phyloP scores from a whole-genome alignment of 2,113 vertebrate genomes.

The Aramus guarauna region DNA sequence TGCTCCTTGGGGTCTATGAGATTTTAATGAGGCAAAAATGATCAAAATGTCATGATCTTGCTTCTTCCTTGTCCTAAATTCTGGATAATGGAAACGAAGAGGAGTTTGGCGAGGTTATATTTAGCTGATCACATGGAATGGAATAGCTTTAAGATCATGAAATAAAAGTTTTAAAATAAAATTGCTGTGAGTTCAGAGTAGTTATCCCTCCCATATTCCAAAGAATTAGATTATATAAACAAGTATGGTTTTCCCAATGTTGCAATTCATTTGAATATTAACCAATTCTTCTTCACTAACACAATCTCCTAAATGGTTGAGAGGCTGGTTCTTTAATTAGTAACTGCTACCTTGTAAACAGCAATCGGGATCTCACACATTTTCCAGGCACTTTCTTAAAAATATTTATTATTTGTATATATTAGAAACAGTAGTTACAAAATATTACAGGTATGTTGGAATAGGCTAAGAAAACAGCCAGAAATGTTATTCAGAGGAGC shows the following conservation, averaged over 20 bases:
- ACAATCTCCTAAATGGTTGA: not conserved
- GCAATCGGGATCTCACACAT: not conserved
- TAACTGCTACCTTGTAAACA: not conserved
- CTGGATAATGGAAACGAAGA: not conserved
- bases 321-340: not conserved
- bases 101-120: not conserved
- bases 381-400: not conserved
- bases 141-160: not conserved
- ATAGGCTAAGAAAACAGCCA: not conserved
- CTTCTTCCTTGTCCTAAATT: not conserved
- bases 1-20: not conserved
- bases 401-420: not conserved
- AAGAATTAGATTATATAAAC: not conserved
- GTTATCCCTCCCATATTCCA: not conserved
- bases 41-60: not conserved
- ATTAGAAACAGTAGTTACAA: not conserved
- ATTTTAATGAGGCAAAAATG: conserved; percentile 14
- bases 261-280: not conserved
- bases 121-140: not conserved
- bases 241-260: not conserved
- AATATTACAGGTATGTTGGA: not conserved
- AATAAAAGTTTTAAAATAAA: not conserved
- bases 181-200: not conserved
- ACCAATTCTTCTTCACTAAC: not conserved
- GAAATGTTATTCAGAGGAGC: not conserved